Evolutionary conservation across 2,113 vertebrate species (phyloP).

Genomic region (Hyla sarda): DNA sequence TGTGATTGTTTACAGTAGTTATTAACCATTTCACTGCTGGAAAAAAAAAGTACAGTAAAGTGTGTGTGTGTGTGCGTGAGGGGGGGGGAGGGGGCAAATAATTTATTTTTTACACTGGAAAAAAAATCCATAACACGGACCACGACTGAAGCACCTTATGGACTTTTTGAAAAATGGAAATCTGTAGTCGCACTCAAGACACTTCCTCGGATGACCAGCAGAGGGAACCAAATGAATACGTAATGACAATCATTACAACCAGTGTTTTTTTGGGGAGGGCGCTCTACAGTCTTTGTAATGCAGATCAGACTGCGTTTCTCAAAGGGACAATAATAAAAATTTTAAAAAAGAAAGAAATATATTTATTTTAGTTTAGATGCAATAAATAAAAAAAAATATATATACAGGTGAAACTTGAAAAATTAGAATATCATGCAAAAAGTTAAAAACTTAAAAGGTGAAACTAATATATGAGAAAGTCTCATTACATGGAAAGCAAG

Average conservation of each 20-base stretch:
- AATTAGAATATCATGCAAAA: no score
- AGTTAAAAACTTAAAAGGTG: no score
- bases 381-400: not conserved
- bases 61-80: no score
- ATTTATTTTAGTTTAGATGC: not conserved
- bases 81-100: slow-evolving; percentile 21
- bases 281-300: no score
- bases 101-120: slow-evolving; percentile 53
- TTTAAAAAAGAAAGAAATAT: no score
- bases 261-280: not conserved
- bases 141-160: slow-evolving; percentile 51
- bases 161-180: not conserved
- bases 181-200: not conserved
- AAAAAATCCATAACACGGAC: slow-evolving; percentile 6
- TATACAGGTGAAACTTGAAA: no score
- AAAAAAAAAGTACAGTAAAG: no score
- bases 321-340: not conserved
- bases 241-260: slow-evolving; percentile 24
- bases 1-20: slow-evolving; percentile 56
- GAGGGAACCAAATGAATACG: slow-evolving; percentile 2
- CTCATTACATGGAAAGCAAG: no score
- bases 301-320: not conserved
- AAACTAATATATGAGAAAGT: no score
- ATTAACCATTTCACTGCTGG: slow-evolving; percentile 27
- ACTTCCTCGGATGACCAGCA: slow-evolving; percentile 29